phyloP scores from a whole-genome alignment of 2,113 vertebrate genomes.

The Antechinus stuartii region DNA sequence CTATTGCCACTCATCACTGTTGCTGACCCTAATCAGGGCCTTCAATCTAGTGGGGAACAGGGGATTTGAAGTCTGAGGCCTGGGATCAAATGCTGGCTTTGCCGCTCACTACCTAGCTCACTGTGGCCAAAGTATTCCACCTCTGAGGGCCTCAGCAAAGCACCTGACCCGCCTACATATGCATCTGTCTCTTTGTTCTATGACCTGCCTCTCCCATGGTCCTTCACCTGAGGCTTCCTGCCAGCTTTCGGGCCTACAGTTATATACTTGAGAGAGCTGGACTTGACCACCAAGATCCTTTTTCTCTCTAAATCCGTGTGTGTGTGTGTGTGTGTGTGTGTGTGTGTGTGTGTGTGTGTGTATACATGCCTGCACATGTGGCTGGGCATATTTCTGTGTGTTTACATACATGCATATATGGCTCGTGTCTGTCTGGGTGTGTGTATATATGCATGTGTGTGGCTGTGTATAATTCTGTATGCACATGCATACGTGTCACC shows the following conservation, averaged over 20 bases:
- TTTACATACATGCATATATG: too few relatives aligned
- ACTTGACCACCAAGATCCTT: background rate
- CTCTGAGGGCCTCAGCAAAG: background rate
- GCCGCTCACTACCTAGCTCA: background rate
- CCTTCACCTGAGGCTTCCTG: background rate
- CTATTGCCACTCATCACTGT: background rate
- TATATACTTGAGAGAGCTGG: background rate
- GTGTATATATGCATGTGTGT: too few relatives aligned
- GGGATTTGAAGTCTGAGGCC: background rate
- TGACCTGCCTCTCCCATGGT: background rate
- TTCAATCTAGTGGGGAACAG: background rate
- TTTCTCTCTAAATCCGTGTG: background rate
- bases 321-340: background rate
- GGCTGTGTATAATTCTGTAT: too few relatives aligned
- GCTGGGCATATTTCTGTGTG: too few relatives aligned
- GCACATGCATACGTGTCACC: too few relatives aligned
- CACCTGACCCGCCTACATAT: background rate
- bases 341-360: too few relatives aligned
- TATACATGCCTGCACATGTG: too few relatives aligned
- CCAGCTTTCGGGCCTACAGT: background rate
- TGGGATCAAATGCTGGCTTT: background rate
- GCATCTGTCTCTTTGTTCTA: background rate
- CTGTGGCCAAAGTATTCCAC: background rate
- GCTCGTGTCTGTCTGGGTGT: too few relatives aligned
- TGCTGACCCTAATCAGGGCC: conserved; percentile 4